Evolutionary conservation across 2,888 invertebrate species (phyloP), one percentile per base, ranked within the genome.

Genomic region (Hesperia comma): DNA sequence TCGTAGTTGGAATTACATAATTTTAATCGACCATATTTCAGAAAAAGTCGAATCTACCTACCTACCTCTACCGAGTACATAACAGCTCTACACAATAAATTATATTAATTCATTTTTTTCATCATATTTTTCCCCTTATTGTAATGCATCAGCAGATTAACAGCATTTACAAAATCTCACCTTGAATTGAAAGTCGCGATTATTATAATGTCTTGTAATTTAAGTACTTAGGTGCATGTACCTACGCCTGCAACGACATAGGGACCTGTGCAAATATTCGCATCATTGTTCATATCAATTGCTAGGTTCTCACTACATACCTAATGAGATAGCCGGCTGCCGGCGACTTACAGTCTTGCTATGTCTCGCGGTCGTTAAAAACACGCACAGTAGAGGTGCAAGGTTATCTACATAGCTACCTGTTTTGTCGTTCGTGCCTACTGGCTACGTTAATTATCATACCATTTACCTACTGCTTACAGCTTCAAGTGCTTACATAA

Each of bases 241-340:
- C 26, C 26, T 26, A 37, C 17, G 2, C 17, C 19, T 63, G 32
- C 46, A 64, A 40, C 32, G 51, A 53, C 43, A 58, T 53, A 64
- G 12, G 78, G 78, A 83, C 79, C 79, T 79, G 83, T 81, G 77
- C 79, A 71, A 74, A 72, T 74, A 79, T 80, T 60, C 64, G 54
- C 58, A 54, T 84, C 85, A 88, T 90, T 89, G 88, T 90, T 84
- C 79, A 75, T 79, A 78, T 80, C 83, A 83, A 84, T 84, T 83
- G 79, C 78, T 73, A 72, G 77, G 81, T 88, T 87, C 83, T 82
- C 84, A 87, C 83, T 82, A 79, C 77, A 81, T 84, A 86, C 85
- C 82, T 84, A 86, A 84, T 83, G 77, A 79, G 76, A 41, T 64
- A 60, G 64, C 74, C 70, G 72, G 71, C 74, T 53, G 58, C 74